Evolutionary conservation across 2,113 vertebrate genomes (phyloP), one percentile per base, ranked within the genome.

Genomic region (Atrichornis clamosus): DNA sequence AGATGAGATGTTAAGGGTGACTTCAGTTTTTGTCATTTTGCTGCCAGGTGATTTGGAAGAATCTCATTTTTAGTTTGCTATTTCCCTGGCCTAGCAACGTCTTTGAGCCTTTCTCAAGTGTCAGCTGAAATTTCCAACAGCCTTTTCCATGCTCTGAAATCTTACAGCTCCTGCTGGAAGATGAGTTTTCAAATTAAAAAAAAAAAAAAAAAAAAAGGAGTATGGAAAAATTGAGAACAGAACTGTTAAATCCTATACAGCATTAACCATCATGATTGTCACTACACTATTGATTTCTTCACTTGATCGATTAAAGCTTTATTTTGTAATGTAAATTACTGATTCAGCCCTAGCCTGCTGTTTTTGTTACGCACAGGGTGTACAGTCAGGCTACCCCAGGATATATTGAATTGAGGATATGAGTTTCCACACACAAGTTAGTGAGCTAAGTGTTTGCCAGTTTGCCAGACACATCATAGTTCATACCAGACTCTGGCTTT

Each of bases 211-310:
- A 1, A 26, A 26, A n/a, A 23, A 37, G 1, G 6, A 21, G 13
- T 28, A 13, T 47, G 59, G 87, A 84, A 93, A 93, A 77, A 47
- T 13, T 50, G 59, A 87, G 70, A 70, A 42, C 33, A 76, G 63
- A 69, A 35, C 35, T 63, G 37, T 55, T 86, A 74, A 69, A 47
- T 80, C 82, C 85, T 72, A 3, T 41, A 18, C 2, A 4, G 50
- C 6, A 1, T 73, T 52, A 72, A 20, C 77, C 27, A 32, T 70
- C 67, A 46, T 74, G 79, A 50, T 84, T 88, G 32, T 32, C 3
- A 7, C 52, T 91, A 74, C 2, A 2, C 64, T 86, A 90, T 94
- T 90, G 94, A 95, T 96, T 96, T 95, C 90, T 92, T 69, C 58
- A 39, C 79, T 70, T 69, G n/a, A 93, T 96, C 17, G 26, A 93